Evolutionary conservation across 2,113 vertebrate genomes (phyloP).

Genomic region (Anser cygnoides): DNA sequence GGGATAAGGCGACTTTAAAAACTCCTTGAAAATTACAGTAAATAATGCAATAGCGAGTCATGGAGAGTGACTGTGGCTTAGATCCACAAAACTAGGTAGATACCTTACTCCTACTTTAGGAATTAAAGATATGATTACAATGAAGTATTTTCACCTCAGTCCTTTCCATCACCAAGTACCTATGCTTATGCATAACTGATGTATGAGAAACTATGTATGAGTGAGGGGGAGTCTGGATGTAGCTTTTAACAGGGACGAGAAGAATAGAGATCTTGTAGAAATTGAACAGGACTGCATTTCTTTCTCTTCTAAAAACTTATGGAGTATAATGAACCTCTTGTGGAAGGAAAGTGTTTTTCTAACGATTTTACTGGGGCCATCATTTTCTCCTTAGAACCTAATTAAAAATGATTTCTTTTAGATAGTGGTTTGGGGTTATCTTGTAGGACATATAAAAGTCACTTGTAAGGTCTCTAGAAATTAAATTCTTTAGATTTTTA

Average conservation of each 20-base stretch:
- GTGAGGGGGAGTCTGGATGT: rapidly evolving
- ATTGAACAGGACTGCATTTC: not conserved
- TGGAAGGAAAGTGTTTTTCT: conserved; percentile 8
- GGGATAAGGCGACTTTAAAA: not conserved
- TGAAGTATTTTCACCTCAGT: not conserved
- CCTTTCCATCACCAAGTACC: not conserved
- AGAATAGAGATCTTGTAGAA: not conserved
- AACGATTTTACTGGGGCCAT: not conserved
- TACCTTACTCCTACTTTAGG: not conserved
- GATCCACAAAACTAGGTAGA: not conserved
- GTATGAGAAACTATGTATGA: not conserved
- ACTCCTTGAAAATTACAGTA: not conserved
- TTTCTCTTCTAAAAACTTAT: not conserved
- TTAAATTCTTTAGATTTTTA: conserved; percentile 29
- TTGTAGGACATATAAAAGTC: not conserved
- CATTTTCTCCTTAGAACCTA: not conserved
- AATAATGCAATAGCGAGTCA: not conserved
- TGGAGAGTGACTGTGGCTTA: not conserved
- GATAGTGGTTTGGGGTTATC: not conserved
- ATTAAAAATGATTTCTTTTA: conserved; percentile 11
- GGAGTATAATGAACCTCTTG: not conserved
- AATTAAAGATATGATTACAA: not conserved
- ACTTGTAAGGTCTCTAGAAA: conserved; percentile 21
- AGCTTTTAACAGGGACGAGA: not conserved
- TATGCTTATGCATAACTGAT: not conserved